Evolutionary conservation across 2,888 invertebrate genomes (phyloP), one percentile per base, ranked within the genome.

Genomic region (Ichneumoninae sp.): DNA sequence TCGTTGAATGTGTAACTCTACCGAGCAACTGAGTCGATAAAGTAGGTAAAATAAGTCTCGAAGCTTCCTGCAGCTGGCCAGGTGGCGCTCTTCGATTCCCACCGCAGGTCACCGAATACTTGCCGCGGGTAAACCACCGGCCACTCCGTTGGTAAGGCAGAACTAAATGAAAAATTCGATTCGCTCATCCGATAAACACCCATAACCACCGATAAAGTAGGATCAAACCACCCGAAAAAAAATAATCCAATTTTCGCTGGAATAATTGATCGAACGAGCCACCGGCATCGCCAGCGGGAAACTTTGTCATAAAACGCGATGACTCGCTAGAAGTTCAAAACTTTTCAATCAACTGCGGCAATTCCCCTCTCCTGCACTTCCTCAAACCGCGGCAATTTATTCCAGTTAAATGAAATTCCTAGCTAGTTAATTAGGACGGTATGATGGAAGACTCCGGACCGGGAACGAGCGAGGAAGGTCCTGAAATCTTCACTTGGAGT

Each of bases 391-490:
- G 33, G 44, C 71, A 83, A 83, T 83, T 85, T 77, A 70, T 81
- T 80, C 70, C 44, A 10, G 70, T 57, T 71, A 19, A 79, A 82
- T 72, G 83, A 74, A 70, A 71, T 70, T 81, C 71, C 52, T 57
- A 2, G 66, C 26, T 74, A 68, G 74, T 75, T 80, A 82, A 82
- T 84, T 70, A 81, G 74, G 33, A 40, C 8, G 44, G 57, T 50
- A 40, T 69, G n/a, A 77, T 13, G 57, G 26, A 62, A 70, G 70
- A n/a, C 50, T 40, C 52, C 44, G 16, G 52, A 52, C 44, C 62
- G 22, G 40, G 71, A 65, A 76, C 54, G 76, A 62, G 71, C 44
- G 44, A 47, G 40, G 22, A 16, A 33, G 33, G 57, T 47, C 50
- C 65, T 66, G 66, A 83, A 83, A 52, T 76, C 77, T 76, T 77